Percentiles rank a stretch among this genome's conserved stretches.
phyloP scores from a whole-genome alignment of 2,797 vertebrate species.

The Schizopygopsis malacanthus region DNA sequence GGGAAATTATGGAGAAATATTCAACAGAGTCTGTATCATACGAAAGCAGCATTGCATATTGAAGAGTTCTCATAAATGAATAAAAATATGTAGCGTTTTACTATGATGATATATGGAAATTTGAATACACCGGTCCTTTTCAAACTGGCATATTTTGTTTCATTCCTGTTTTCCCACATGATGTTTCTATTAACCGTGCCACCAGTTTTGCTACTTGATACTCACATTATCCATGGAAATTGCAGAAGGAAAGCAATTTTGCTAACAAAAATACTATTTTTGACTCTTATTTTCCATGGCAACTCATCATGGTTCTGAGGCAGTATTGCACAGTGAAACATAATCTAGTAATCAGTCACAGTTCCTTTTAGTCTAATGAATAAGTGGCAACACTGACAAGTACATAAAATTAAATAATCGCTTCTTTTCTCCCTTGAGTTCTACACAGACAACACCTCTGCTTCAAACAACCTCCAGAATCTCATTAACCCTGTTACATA shows the following conservation, averaged over 20 bases:
- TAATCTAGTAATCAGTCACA: slow-evolving; percentile 13
- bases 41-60: neutral
- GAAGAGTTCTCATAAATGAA: neutral
- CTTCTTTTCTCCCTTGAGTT: slow-evolving; percentile 6
- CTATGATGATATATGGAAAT: neutral
- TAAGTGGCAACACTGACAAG: neutral
- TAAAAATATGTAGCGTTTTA: neutral
- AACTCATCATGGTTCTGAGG: neutral
- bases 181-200: neutral
- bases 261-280: slow-evolving; percentile 5
- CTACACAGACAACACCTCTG: slow-evolving; percentile 15
- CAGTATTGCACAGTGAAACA: neutral
- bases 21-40: neutral
- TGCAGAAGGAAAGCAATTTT: neutral
- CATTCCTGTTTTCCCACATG: neutral
- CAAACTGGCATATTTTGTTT: neutral
- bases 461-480: slow-evolving; percentile 25
- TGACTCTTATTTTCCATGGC: neutral
- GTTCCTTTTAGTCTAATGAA: slow-evolving; percentile 4
- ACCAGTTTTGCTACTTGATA: slow-evolving; percentile 1
- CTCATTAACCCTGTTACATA: slow-evolving; percentile 58
- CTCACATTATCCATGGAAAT: slow-evolving; percentile 6
- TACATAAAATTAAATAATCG: slow-evolving; percentile 4
- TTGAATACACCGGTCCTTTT: neutral
- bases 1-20: slow-evolving; percentile 7